Percentiles rank a stretch among this genome's conserved stretches.
Evolutionary conservation across 2,888 invertebrate genomes (phyloP).

Genomic region (Eulithis testata): DNA sequence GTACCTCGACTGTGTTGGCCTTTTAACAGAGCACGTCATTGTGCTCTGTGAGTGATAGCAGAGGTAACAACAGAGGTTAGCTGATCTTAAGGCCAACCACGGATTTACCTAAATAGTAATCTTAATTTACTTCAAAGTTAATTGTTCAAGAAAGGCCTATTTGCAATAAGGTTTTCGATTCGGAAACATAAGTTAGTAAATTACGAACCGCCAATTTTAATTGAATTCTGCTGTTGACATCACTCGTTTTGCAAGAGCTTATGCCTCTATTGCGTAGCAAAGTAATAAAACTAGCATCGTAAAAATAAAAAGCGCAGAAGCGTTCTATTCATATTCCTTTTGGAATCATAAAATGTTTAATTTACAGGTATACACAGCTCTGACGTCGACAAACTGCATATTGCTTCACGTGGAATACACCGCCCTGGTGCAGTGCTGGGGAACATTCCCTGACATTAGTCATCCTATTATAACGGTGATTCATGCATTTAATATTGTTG

Average conservation of each 20-base stretch:
- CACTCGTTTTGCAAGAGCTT: neutral
- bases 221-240: no score
- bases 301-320: neutral
- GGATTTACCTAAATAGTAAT: no score
- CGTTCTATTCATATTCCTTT: slow-evolving; percentile 4
- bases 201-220: no score
- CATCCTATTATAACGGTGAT: slow-evolving; percentile 70
- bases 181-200: no score
- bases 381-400: slow-evolving; percentile 81
- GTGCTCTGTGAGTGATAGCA: no score
- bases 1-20: no score
- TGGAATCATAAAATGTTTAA: slow-evolving; percentile 36
- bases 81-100: no score
- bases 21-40: no score
- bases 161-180: no score
- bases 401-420: slow-evolving; percentile 78
- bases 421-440: slow-evolving; percentile 75
- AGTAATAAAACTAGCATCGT: neutral
- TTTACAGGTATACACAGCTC: slow-evolving; percentile 74
- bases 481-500: slow-evolving; percentile 55
- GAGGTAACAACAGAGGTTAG: no score
- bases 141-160: no score
- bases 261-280: neutral
- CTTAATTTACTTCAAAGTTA: no score
- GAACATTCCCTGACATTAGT: slow-evolving; percentile 77